Base-by-base conservation (phyloP, 2,113 vertebrate genomes). In the Cottus gobio region DNA sequence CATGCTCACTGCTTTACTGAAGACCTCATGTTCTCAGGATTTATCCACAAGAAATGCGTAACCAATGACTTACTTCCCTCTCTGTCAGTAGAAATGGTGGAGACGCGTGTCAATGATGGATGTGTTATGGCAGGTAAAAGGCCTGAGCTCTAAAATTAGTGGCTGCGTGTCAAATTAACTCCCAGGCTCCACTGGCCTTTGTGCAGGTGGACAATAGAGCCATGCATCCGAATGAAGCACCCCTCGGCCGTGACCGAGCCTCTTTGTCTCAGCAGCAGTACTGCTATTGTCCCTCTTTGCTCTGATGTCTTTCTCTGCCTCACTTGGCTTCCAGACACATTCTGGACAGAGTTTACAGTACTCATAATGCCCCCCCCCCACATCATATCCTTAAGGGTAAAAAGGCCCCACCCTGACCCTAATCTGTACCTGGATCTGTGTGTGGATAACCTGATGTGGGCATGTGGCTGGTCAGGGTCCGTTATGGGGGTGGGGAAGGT, bases 121-220 rank as follows among this genome's bases (percentile, higher is more conserved):
- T 78, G 84, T 64, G 69, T 85, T 88, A 85, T 83, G 72, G 77
- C 65, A 76, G 85, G 64, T 63, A 79, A 86, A 60, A 58, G 75
- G 83, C 83, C 76, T 77, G 62, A 58, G 63, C 76, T 58, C 71
- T 82, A 83, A 92, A 94, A 93, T 93, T 88, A 93, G 91, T 85
- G 84, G 85, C 91, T 70, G 75, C 36, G 86, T 91, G 91, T 92
- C 89, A 87, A 91, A 93, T 92, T 80, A 93, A 93, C 90, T 94
- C 89, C 84, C 65, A 65, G 83, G 86, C 80, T 90, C 88, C 77
- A 11, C 69, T 83, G 90, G 90, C 86, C 88, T 94, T 95, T 95
- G 92, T 95, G 90, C 85, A 85, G 82, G 86, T 87, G 82, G 85
- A 95, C 93, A 95, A 94, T 82, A 80, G 91, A 76, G 50, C 87